Evolutionary conservation across 2,888 invertebrate species (phyloP), one percentile per base, ranked within the genome.

Genomic region (Caenorhabditis plicata): DNA sequence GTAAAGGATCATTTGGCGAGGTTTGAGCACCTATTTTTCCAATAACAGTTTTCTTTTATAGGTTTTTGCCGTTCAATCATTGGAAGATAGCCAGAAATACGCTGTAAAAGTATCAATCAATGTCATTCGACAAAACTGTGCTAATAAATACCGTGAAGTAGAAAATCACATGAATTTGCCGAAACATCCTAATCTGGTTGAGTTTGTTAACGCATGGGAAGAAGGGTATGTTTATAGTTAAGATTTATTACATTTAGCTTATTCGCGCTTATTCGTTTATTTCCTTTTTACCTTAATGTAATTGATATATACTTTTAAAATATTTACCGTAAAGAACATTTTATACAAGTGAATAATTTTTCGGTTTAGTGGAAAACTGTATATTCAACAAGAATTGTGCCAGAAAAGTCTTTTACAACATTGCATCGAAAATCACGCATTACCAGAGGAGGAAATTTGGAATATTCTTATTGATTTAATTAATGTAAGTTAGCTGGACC

Each of bases 1-100:
- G 89, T 1, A 87, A 87, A 78, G 89, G 89, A 2, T 88, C 88
- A 3, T 89, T 89, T 83, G 89, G 89, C 8, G 87, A 87, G 76
- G 84, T 84, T 35, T 15, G 38, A n/a, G n/a, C n/a, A n/a, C n/a
- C n/a, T n/a, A n/a, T 42, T 29, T 17, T 20, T 22, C 27, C 29
- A 35, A 27, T 51, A 2, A 54, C 11, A 5, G 13, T 20, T 26
- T 46, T 48, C 40, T n/a, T 51, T 22, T 61, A 13, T 50, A 84
- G 81, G 89, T 89, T 0, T 88, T 86, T 75, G 86, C 87, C 78
- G 89, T 87, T 1, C 83, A 83, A 50, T 87, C 86, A 60, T 86
- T 85, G 62, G 87, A 88, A 68, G 88, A 89, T 82, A 86, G 86
- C 0, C 82, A 84, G 35, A 81, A 84, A 39, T 90, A 89, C 82